Conservation (phyloP, 1,140 invertebrate species). For the Oryzaephilus surinamensis region DNA sequence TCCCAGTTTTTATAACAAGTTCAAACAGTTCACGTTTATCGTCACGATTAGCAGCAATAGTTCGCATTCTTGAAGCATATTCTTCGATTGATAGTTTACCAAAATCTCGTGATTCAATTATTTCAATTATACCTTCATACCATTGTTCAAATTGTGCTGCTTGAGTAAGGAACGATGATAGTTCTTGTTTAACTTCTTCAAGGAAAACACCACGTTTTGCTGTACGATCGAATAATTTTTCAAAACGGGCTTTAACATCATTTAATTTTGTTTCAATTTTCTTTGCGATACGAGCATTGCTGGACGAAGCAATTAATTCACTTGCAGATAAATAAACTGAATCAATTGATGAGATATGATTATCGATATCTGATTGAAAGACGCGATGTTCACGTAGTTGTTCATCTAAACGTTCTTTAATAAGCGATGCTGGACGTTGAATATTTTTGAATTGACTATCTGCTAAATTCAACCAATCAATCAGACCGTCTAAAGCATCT, state of each 20-base stretch:
- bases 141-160: conserved; percentile 58
- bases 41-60: conserved; percentile 33
- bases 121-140: conserved; percentile 60
- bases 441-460: conserved; percentile 70
- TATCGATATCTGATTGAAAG: conserved; percentile 72
- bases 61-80: conserved; percentile 51
- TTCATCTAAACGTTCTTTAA: conserved; percentile 81
- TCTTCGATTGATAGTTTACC: conserved; percentile 58
- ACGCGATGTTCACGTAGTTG: conserved; percentile 52
- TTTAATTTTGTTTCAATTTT: conserved; percentile 79
- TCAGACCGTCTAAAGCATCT: conserved; percentile 78
- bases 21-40: conserved; percentile 50
- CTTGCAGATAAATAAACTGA: conserved; percentile 67
- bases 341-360: conserved; percentile 72
- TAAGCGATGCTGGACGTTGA: conserved; percentile 67
- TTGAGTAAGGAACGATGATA: conserved; percentile 62
- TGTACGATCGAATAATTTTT: conserved; percentile 72
- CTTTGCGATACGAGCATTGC: conserved; percentile 77
- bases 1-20: conserved; percentile 67
- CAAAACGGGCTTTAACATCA: conserved; percentile 73
- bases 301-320: conserved; percentile 69
- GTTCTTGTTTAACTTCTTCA: conserved; percentile 63
- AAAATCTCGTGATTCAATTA: conserved; percentile 62
- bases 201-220: conserved; percentile 69
- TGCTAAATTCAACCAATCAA: conserved; percentile 72